Base-by-base conservation (phyloP, 2,797 vertebrate genomes). In the Lagodon rhomboides region DNA sequence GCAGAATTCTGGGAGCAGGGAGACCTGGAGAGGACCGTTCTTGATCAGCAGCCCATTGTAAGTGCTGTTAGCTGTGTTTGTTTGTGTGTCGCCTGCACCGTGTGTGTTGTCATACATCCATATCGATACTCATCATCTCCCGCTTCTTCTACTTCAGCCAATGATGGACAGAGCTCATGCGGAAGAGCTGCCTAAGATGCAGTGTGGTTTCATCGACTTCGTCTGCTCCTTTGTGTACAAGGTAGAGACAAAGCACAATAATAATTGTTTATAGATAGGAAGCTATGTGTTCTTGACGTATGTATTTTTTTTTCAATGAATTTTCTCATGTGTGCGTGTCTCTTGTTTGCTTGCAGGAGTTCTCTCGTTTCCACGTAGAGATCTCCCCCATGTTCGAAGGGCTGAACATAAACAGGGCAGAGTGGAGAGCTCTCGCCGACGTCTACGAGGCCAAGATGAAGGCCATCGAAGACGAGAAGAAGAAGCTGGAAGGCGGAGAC, bases 191-290 rank as follows among this genome's bases (percentile, higher is more conserved):
- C 97, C 97, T 17, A 98, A 98, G 87, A 97, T 99, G 92, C 97
- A 99, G 93, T 97, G 97, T 81, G 97, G 97, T 77, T 98, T 99
- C 90, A 99, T 98, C 77, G 97, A 99, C 85, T 98, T 99, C 92
- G 98, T 99, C 77, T 99, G 97, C 85, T 96, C 97, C 22, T 99
- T 99, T 72, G 97, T 99, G 59, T 99, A 99, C 92, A 99, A 98
- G 97, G 97, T 98, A 93, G 11, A 17, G 20, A 47, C n/a, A 27
- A 20, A 38, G 20, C 16, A 49, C 46, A 51, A 15, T n/a, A 49
- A 13, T 18, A 1, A 23, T 20, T 68, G 11, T 20, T 51, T 17
- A n/a, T 61, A 5, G 2, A 73, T 15, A 10, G 8, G 23, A 22
- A 46, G 11, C 38, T 3, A 38, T 5, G 10, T 41, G 17, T 30